Conservation (phyloP, 1,140 invertebrate genomes). For the Nixonia krombeini region DNA sequence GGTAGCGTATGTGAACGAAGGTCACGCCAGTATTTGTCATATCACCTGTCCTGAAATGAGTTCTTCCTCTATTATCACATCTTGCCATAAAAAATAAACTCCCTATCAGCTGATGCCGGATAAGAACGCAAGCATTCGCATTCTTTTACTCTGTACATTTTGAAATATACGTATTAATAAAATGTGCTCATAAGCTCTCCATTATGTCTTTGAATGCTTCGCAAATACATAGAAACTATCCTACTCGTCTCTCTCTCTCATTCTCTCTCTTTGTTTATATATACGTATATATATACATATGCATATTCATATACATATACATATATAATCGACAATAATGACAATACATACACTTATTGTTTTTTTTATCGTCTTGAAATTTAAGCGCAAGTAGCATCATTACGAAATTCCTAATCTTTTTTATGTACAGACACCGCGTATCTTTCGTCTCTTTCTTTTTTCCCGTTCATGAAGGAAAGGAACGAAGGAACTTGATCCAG, state of each 20-base stretch:
- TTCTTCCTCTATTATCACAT: slow-evolving; percentile 23
- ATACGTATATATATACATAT: no score
- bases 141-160: slow-evolving; percentile 54
- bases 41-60: slow-evolving; percentile 50
- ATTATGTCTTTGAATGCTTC: slow-evolving; percentile 38
- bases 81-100: slow-evolving; percentile 70
- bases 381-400: slow-evolving; percentile 33
- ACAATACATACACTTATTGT: no score
- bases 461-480: slow-evolving; percentile 16
- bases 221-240: slow-evolving; percentile 27
- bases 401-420: slow-evolving; percentile 12
- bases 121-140: slow-evolving; percentile 16
- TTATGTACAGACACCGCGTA: slow-evolving; percentile 15
- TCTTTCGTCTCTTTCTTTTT: slow-evolving; percentile 7
- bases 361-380: no score
- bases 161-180: slow-evolving; percentile 55
- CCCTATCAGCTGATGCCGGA: slow-evolving; percentile 56
- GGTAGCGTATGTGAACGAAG: no score
- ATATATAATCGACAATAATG: no score
- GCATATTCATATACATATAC: no score
- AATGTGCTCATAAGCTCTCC: slow-evolving; percentile 59
- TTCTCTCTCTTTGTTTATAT: slow-evolving; percentile 6
- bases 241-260: slow-evolving; percentile 3
- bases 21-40: slow-evolving; percentile 59
- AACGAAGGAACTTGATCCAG: slow-evolving; percentile 26